Evolutionary conservation across 2,113 vertebrate genomes (phyloP).

Genomic region (Gymnorhina tibicen): DNA sequence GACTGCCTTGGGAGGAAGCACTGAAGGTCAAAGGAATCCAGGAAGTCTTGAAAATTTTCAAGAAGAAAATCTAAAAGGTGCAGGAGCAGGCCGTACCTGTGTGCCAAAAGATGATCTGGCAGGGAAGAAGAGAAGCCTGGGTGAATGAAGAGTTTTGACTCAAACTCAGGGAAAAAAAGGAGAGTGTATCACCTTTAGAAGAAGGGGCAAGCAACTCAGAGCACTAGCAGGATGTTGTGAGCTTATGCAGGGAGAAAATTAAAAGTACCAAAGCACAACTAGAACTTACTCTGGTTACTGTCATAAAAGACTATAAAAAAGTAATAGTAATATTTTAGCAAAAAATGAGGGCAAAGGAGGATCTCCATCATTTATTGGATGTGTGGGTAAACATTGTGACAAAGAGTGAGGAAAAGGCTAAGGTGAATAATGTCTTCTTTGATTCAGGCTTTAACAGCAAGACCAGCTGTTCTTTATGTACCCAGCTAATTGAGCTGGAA

Average conservation of each 20-base stretch:
- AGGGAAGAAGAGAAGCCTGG: neutral
- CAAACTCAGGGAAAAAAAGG: neutral
- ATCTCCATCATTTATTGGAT: neutral
- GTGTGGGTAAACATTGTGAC: neutral
- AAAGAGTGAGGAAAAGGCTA: neutral
- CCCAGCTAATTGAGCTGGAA: neutral
- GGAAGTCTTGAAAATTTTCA: neutral
- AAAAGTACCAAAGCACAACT: neutral
- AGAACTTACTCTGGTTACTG: neutral
- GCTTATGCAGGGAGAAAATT: neutral
- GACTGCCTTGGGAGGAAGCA: neutral
- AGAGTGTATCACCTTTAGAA: neutral
- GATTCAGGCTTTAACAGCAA: neutral
- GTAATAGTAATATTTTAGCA: neutral
- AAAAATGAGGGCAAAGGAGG: neutral
- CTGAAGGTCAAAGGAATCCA: neutral
- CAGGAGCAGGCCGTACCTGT: accelerated
- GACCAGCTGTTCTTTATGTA: neutral
- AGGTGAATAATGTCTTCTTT: neutral
- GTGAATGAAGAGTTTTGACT: neutral
- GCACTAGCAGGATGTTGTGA: too few relatives aligned
- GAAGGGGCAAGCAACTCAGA: neutral
- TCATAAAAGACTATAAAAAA: neutral
- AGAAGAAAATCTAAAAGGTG: neutral
- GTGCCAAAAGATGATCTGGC: accelerated